Conservation (phyloP, 37 sponge, comb jelly and placozoan genomes). For the Ianthella basta region DNA sequence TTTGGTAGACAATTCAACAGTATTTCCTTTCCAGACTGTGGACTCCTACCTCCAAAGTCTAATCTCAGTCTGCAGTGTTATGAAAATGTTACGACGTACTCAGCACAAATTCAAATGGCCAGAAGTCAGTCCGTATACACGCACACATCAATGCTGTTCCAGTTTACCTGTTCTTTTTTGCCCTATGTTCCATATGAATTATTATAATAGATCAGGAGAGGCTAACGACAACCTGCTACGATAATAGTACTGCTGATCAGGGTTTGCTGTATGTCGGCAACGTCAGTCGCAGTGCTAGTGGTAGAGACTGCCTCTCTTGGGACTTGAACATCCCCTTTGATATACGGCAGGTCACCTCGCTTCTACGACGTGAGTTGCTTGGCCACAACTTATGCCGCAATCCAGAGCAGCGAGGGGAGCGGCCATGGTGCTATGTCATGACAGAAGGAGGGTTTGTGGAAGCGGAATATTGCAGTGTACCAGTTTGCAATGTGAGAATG, state of each 20-base stretch:
- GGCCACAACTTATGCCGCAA: conserved; percentile 73
- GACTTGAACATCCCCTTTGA: conserved; percentile 24
- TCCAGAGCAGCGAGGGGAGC: conserved; percentile 58
- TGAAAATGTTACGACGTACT: too few relatives aligned
- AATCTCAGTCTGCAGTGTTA: conserved; percentile 12
- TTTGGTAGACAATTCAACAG: background rate
- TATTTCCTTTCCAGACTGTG: conserved; percentile 33
- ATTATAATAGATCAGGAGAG: too few relatives aligned
- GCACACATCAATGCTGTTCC: too few relatives aligned
- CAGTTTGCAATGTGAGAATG: too few relatives aligned
- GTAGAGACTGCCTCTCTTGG: conserved; percentile 51
- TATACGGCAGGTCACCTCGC: conserved; percentile 46
- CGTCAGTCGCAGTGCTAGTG: conserved; percentile 21
- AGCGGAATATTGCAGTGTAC: conserved; percentile 62
- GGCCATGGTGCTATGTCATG: conserved; percentile 73
- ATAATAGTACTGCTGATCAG: conserved; percentile 22
- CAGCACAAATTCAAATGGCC: too few relatives aligned
- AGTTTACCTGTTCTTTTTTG: too few relatives aligned
- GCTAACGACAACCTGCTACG: conserved; percentile 32
- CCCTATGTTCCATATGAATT: too few relatives aligned
- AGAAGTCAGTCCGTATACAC: too few relatives aligned
- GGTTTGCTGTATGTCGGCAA: conserved; percentile 45
- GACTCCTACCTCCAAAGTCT: conserved; percentile 29
- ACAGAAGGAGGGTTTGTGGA: background rate
- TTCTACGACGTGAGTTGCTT: conserved; percentile 14